A percentile compares a stretch with the other conserved stretches of the same genome.
Conservation (phyloP, 2,113 vertebrate species). For the Lamprotornis superbus region DNA sequence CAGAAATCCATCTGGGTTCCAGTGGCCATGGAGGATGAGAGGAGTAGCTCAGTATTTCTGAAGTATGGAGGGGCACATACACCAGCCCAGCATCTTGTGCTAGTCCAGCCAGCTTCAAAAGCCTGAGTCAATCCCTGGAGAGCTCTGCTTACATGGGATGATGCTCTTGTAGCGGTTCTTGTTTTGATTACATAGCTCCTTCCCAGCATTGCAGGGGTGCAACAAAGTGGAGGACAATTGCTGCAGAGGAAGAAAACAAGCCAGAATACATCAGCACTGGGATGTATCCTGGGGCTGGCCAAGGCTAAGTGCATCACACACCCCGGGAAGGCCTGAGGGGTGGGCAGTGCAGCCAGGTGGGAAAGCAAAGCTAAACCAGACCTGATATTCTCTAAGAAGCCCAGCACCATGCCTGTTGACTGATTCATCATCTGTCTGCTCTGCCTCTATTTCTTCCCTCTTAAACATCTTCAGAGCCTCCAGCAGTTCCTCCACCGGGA, state of each 20-base stretch:
- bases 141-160: conserved; percentile 54
- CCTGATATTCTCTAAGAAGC: conserved; percentile 47
- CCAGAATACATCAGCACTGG: background rate
- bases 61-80: background rate
- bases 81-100: background rate
- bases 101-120: background rate
- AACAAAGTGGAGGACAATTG: conserved; percentile 20
- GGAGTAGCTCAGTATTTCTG: background rate
- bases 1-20: background rate
- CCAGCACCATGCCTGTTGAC: background rate
- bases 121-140: background rate
- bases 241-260: conserved; percentile 4
- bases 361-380: background rate
- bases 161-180: conserved; percentile 64
- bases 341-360: background rate
- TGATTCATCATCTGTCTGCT: conserved; percentile 26
- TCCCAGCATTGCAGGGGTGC: conserved; percentile 11
- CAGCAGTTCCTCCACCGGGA: conserved; percentile 25
- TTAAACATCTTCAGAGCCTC: conserved; percentile 38
- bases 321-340: background rate
- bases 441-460: conserved; percentile 40
- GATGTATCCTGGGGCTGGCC: background rate
- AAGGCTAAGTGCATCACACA: background rate
- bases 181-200: conserved; percentile 27
- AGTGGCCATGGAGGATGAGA: background rate